Evolutionary conservation across 2,888 invertebrate species (phyloP).

Genomic region (Chirona hameri): DNA sequence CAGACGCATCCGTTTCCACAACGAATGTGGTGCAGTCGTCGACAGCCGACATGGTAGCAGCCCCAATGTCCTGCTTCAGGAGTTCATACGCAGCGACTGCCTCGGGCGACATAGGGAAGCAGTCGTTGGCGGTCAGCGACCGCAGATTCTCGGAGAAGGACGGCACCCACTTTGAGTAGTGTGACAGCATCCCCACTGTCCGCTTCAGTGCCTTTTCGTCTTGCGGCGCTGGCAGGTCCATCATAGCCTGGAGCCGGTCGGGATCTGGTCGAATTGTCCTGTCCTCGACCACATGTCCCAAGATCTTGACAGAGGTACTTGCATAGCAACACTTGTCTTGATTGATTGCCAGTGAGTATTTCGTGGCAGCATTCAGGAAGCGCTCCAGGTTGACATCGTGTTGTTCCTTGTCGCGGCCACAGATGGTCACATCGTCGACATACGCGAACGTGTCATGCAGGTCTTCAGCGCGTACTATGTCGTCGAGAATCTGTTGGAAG

Average conservation of each 20-base stretch:
- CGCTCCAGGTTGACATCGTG: background rate
- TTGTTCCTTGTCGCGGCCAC: background rate
- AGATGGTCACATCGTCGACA: background rate
- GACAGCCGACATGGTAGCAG: constrained; percentile 25
- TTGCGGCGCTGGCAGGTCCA: constrained; percentile 26
- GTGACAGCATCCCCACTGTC: constrained; percentile 28
- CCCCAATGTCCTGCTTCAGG: constrained; percentile 26
- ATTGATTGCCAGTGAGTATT: background rate
- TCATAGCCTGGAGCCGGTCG: constrained; percentile 29
- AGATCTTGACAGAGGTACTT: background rate
- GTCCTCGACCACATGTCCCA: constrained; percentile 1
- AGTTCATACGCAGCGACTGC: constrained; percentile 13
- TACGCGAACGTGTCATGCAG: background rate
- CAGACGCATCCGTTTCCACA: constrained; percentile 34
- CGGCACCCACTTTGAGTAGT: constrained; percentile 33
- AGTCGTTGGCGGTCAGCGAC: background rate
- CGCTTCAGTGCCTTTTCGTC: constrained; percentile 5
- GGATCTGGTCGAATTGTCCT: constrained; percentile 29
- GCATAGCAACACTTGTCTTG: background rate
- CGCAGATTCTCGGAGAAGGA: constrained; percentile 31
- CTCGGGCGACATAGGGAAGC: background rate
- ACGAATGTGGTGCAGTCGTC: constrained; percentile 7
- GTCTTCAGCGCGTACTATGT: background rate
- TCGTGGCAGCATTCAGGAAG: background rate
- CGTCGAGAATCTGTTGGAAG: background rate